Conservation (phyloP, 2,797 vertebrate genomes). For the Mycteria americana region DNA sequence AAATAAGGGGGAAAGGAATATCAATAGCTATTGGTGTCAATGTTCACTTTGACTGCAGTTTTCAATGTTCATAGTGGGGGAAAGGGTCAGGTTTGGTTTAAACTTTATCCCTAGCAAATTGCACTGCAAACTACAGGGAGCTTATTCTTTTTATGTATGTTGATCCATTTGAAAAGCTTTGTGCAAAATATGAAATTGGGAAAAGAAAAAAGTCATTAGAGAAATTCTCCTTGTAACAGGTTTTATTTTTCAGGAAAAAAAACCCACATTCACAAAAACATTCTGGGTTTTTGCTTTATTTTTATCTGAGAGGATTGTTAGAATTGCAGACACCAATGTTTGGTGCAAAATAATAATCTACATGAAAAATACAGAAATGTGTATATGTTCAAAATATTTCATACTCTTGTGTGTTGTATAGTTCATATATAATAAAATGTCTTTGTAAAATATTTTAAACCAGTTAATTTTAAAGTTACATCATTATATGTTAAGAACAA, state of each 20-base stretch:
- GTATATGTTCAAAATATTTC: constrained; percentile 69
- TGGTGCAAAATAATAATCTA: constrained; percentile 70
- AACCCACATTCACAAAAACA: not conserved
- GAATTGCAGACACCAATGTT: constrained; percentile 60
- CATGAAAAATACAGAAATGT: constrained; percentile 58
- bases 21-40: constrained; percentile 23
- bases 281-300: constrained; percentile 11
- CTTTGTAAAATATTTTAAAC: constrained; percentile 75
- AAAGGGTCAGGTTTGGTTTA: constrained; percentile 9
- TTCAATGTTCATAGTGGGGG: not conserved
- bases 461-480: constrained; percentile 68
- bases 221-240: constrained; percentile 16
- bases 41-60: constrained; percentile 37
- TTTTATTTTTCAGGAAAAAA: constrained; percentile 60
- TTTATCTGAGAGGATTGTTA: constrained; percentile 70
- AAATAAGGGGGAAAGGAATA: constrained; percentile 21
- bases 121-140: constrained; percentile 28
- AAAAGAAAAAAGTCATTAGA: constrained; percentile 23
- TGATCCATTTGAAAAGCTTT: constrained; percentile 35
- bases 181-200: constrained; percentile 13
- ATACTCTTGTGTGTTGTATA: constrained; percentile 66
- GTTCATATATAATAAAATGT: constrained; percentile 70
- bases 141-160: constrained; percentile 16
- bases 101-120: constrained; percentile 32
- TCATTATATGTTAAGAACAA: constrained; percentile 38